Evolutionary conservation across 2,797 vertebrate genomes (phyloP), one percentile per base, ranked within the genome.

Genomic region (Nothura maculosa): DNA sequence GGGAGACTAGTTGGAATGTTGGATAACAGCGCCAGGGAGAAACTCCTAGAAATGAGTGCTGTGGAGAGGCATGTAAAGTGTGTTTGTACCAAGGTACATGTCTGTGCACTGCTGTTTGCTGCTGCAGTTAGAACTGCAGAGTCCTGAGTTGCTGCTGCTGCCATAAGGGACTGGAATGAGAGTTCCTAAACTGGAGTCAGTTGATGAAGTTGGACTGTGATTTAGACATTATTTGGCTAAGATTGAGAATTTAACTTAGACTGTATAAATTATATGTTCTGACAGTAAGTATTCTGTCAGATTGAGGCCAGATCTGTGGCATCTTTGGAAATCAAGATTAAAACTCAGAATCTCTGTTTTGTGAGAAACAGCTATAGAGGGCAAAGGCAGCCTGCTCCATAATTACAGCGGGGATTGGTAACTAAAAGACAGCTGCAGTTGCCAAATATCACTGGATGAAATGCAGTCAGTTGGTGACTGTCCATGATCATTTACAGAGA

Each of bases 221-320:
- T 89, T 75, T 48, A 66, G 58, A 93, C 64, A 36, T 72, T 83
- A 62, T 75, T 91, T 95, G 83, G 50, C 55, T 91, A 76, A 58
- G 40, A 9, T 18, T 21, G 19, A 77, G 22, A 77, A 42, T 92
- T 92, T 89, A 81, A 89, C 89, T 89, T 88, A 74, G 63, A 20
- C 69, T 61, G 68, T 43, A 12, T 74, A 80, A 74, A 66, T 22
- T 4, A 17, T 48, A 36, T 38, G 57, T 60, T 61, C 73, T 57
- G 52, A 57, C 81, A 55, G 10, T n/a, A 61, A 4, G 17, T 83
- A 32, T 43, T 70, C 57, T 85, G 12, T 42, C 47, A 66, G 61
- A 20, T 80, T 91, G 77, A 28, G 54, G 54, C 92, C 61, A 86
- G 77, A 25, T 42, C 34, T 66, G 50, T 85, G 60, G 34, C 64